phyloP scores from a whole-genome alignment of 2,888 invertebrate genomes.

The Harmothoe impar region DNA sequence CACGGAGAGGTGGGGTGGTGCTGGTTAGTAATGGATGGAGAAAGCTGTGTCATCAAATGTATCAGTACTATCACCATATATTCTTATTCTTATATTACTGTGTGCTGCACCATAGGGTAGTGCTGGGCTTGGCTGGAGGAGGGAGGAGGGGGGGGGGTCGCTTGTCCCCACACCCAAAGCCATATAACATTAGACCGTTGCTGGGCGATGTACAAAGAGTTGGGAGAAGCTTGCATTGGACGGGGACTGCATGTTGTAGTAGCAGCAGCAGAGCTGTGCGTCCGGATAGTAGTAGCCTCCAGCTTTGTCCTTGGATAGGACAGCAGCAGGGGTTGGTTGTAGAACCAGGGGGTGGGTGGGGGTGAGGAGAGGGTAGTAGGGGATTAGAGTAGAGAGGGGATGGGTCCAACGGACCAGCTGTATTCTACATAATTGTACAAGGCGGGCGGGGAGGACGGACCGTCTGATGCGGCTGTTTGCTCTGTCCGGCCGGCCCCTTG shows the following conservation, averaged over 20 bases:
- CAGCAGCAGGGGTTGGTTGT: not conserved
- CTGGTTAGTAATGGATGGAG: too few species aligned
- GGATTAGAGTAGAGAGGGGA: not conserved
- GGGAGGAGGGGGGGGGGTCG: too few species aligned
- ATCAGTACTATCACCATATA: too few species aligned
- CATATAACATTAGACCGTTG: not conserved
- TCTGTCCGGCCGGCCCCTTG: not conserved
- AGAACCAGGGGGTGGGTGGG: too few species aligned
- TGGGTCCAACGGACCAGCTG: not conserved
- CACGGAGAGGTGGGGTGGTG: too few species aligned
- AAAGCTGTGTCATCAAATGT: too few species aligned
- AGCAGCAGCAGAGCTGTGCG: not conserved
- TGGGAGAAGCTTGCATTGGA: not conserved
- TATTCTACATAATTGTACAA: constrained; percentile 15
- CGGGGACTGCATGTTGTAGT: not conserved
- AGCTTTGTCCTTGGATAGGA: not conserved
- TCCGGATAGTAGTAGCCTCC: not conserved
- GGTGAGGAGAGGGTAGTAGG: not conserved
- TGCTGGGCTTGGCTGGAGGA: too few species aligned
- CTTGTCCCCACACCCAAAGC: too few species aligned
- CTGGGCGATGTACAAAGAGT: not conserved
- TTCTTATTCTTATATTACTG: too few species aligned
- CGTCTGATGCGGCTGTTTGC: not conserved
- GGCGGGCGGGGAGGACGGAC: not conserved
- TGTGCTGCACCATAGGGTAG: too few species aligned